Conservation (phyloP, 2,113 vertebrate species). For the Alaudala cheleensis region DNA sequence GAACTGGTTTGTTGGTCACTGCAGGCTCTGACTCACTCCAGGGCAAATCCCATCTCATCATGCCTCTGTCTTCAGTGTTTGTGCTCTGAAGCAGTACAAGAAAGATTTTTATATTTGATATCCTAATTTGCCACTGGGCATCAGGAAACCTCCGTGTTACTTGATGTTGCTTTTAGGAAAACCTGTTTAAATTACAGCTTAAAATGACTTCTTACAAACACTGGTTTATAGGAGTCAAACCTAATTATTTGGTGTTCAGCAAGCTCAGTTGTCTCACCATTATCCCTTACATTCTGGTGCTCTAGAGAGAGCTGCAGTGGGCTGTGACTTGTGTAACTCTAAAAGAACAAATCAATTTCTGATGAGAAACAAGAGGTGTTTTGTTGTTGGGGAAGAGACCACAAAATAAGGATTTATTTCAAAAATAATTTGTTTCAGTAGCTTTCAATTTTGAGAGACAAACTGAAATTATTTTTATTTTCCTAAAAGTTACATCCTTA, state of each 20-base stretch:
- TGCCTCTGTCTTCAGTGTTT: not conserved
- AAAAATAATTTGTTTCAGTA: not conserved
- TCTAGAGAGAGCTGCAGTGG: not conserved
- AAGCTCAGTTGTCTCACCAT: not conserved
- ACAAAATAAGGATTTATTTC: not conserved
- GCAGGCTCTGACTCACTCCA: not conserved
- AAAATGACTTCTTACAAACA: not conserved
- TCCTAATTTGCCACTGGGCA: not conserved
- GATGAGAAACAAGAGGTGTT: not conserved
- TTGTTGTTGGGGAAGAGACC: not conserved
- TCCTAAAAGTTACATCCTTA: not conserved
- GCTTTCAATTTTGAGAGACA: not conserved
- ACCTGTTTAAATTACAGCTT: not conserved
- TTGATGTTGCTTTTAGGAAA: not conserved
- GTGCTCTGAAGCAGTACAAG: constrained; percentile 3
- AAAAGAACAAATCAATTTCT: not conserved
- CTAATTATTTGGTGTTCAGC: not conserved
- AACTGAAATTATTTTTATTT: not conserved
- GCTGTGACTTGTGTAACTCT: not conserved
- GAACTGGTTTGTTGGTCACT: constrained; percentile 7
- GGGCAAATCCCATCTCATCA: not conserved
- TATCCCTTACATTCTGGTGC: not conserved
- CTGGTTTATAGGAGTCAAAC: not conserved
- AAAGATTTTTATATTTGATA: not conserved
- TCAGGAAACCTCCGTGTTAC: not conserved